Evolutionary conservation across 2,113 vertebrate species (phyloP), one percentile per base, ranked within the genome.

Genomic region (Corythoichthys haematopterus): DNA sequence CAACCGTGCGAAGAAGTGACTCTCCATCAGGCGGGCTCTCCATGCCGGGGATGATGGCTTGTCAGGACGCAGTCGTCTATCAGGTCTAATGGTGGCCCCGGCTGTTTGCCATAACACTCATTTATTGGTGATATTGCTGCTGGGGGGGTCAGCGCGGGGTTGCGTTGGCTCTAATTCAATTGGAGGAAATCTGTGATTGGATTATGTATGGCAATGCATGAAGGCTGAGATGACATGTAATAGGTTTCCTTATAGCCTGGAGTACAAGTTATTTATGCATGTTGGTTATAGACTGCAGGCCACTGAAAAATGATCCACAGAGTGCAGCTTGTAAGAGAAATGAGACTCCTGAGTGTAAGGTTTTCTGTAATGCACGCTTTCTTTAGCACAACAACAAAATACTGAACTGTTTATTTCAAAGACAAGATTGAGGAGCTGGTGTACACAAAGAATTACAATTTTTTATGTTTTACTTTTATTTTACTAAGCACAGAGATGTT

Each of bases 11-110:
- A 77, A 87, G 80, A 75, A 78, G 74, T 53, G 64, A 76, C 77
- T 80, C 80, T 84, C 78, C 74, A 84, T 89, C 83, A 87, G 75
- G 69, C 74, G 57, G 28, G 65, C 71, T 81, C 76, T 69, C 67
- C 70, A 77, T 80, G 72, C 61, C 66, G 67, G 40, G 65, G 72
- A 79, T 80, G 82, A 83, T 79, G 77, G 70, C 79, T 82, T 80
- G 77, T 80, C 79, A 48, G 28, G 52, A 62, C 56, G 64, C 72
- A 14, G 14, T 76, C 74, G 3, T 80, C 67, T 62, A 65, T 85
- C 85, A 80, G 74, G 13, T 69, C 74, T 84, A 79, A 85, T 76
- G 72, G 81, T 69, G 66, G 79, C 75, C 60, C 56, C 6, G 20
- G 80, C 79, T 71, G 74, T 79, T 78, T 83, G 64, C 64, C 65